These are phyloP conservation scores for Bufo bufo DNA, from an alignment of 2,113 vertebrate genomes.

Conservation along the genomic window DNA sequence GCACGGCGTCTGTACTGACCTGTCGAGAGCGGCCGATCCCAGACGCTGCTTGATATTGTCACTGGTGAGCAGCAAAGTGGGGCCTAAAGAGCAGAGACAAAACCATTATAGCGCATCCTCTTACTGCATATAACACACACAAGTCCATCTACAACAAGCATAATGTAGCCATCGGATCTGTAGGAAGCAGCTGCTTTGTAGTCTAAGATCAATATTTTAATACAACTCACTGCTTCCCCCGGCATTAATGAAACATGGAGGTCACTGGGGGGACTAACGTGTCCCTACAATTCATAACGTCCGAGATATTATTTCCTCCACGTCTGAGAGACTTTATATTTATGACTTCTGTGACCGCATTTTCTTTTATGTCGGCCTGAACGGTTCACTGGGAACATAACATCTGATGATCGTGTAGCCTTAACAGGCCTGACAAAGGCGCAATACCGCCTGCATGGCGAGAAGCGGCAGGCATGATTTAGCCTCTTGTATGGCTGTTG, in stretches of 20 bases:
- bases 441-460: neutral
- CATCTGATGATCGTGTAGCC: neutral
- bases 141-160: too few relatives aligned
- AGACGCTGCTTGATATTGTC: constrained; percentile 89
- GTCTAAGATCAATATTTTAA: too few relatives aligned
- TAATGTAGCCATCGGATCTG: too few relatives aligned
- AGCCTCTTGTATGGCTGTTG: neutral
- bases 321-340: neutral
- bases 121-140: too few relatives aligned
- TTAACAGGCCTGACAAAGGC: neutral
- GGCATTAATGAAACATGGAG: too few relatives aligned
- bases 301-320: neutral
- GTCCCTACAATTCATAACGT: neutral
- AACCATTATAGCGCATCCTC: neutral
- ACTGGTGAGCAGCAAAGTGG: constrained; percentile 86
- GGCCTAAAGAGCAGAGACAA: constrained; percentile 73
- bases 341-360: neutral
- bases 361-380: neutral
- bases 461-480: neutral
- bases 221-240: too few relatives aligned
- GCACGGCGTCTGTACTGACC: constrained; percentile 66
- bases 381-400: neutral
- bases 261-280: too few relatives aligned
- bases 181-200: too few relatives aligned
- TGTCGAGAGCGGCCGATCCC: constrained; percentile 90